These are phyloP conservation scores for Champsocephalus gunnari DNA, from an alignment of 2,797 vertebrate species.

Conservation along the genomic window DNA sequence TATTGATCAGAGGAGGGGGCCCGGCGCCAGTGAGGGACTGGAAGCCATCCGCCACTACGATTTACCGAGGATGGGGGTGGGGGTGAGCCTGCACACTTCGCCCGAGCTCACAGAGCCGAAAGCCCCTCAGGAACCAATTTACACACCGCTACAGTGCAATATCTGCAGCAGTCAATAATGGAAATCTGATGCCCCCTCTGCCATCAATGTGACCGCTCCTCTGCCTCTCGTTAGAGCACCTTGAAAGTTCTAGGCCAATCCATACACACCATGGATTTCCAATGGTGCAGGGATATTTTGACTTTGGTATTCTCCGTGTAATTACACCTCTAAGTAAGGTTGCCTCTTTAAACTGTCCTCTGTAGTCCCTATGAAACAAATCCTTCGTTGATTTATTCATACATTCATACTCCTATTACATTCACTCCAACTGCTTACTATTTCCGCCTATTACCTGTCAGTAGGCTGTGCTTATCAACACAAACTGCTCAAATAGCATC, in stretches of 20 bases:
- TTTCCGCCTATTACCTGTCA: conserved; percentile 15
- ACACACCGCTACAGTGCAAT: conserved; percentile 94
- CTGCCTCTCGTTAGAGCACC: conserved; percentile 91
- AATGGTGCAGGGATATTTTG: conserved; percentile 77
- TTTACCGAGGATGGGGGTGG: conserved; percentile 88
- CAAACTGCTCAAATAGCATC: conserved; percentile 21
- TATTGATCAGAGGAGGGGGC: conserved; percentile 94
- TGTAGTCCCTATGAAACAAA: conserved; percentile 37
- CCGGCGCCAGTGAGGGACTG: conserved; percentile 91
- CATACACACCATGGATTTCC: conserved; percentile 83
- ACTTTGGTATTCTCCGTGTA: conserved; percentile 76
- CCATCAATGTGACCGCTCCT: conserved; percentile 91
- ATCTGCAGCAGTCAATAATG: conserved; percentile 99
- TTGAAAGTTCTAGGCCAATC: conserved; percentile 88
- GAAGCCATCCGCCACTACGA: conserved; percentile 91
- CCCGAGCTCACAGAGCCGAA: conserved; percentile 89
- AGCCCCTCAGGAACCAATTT: conserved; percentile 99
- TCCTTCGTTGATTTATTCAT: conserved; percentile 39
- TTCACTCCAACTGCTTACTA: conserved; percentile 23
- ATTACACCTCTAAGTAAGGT: conserved; percentile 70
- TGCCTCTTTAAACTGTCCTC: conserved; percentile 45
- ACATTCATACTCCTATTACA: conserved; percentile 14
- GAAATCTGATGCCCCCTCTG: conserved; percentile 94
- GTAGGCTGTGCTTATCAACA: conserved; percentile 8
- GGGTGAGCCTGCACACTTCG: conserved; percentile 87